Percentiles rank a stretch among this genome's conserved stretches.
phyloP scores from a whole-genome alignment of 1,140 invertebrate species.

The Rhizoglyphus robini region DNA sequence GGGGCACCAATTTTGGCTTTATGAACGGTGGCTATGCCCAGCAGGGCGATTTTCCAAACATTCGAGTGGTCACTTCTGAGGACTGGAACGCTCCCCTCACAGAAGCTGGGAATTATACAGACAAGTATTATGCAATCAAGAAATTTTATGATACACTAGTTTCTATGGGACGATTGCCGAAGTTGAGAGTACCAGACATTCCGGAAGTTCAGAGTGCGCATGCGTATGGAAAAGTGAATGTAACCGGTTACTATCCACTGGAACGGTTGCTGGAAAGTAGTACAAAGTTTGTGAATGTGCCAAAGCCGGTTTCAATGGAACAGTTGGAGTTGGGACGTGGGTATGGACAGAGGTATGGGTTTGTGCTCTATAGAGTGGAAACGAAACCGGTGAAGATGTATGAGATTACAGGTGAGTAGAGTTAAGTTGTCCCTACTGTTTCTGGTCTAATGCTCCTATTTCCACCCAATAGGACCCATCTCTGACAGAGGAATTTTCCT shows the following conservation, averaged over 20 bases:
- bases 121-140: constrained; percentile 36
- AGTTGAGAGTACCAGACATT: background rate
- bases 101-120: constrained; percentile 39
- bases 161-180: background rate
- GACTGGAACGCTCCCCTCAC: constrained; percentile 40
- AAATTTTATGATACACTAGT: constrained; percentile 28
- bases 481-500: background rate
- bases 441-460: background rate
- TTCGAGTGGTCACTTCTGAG: constrained; percentile 36
- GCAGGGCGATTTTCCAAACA: background rate
- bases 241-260: background rate
- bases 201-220: background rate
- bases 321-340: background rate
- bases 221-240: background rate
- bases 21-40: constrained; percentile 23
- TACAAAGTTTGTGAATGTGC: background rate
- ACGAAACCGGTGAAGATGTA: background rate
- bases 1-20: constrained; percentile 25
- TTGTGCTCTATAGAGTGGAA: constrained; percentile 3
- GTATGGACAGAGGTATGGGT: constrained; percentile 12
- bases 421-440: too few species aligned
- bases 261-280: background rate
- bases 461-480: background rate
- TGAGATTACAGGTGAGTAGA: background rate
- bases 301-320: constrained; percentile 5